Evolutionary conservation across 2,888 invertebrate genomes (phyloP).

Genomic region (Cantharis rufa): DNA sequence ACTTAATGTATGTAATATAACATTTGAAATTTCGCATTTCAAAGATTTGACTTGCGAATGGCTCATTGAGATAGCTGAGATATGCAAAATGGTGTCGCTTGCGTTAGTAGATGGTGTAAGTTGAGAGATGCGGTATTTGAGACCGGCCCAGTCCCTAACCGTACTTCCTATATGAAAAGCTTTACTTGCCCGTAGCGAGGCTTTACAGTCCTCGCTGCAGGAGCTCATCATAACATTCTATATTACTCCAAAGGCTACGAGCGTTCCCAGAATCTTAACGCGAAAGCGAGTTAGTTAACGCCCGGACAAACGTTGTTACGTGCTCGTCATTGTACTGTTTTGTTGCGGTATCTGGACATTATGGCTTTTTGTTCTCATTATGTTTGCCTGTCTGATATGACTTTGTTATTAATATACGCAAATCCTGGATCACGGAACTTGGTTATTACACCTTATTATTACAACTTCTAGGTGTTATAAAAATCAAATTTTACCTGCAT

Average conservation of each 20-base stretch:
- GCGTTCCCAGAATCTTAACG: constrained; percentile 35
- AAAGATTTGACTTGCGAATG: constrained; percentile 28
- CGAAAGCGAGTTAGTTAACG: constrained; percentile 37
- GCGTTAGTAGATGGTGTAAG: constrained; percentile 7
- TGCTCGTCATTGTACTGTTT: constrained; percentile 36
- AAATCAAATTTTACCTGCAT: constrained; percentile 6
- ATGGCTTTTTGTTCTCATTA: constrained; percentile 31
- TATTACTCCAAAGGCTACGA: constrained; percentile 33
- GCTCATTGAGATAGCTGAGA: constrained; percentile 33
- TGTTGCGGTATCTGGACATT: constrained; percentile 32
- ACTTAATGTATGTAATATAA: background rate
- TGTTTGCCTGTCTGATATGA: constrained; percentile 26
- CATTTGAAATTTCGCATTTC: constrained; percentile 9
- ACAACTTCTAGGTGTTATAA: constrained; percentile 26
- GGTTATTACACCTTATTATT: constrained; percentile 27
- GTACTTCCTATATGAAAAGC: constrained; percentile 11
- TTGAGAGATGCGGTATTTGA: background rate
- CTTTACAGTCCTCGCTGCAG: constrained; percentile 23
- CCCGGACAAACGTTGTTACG: constrained; percentile 37
- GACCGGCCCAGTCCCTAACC: background rate
- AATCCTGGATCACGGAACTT: constrained; percentile 24
- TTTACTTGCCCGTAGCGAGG: constrained; percentile 7
- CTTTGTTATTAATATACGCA: constrained; percentile 28
- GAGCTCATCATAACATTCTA: constrained; percentile 38
- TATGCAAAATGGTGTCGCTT: constrained; percentile 27